Base-by-base conservation (phyloP, 2,113 vertebrate genomes). In the Verasper variegatus region DNA sequence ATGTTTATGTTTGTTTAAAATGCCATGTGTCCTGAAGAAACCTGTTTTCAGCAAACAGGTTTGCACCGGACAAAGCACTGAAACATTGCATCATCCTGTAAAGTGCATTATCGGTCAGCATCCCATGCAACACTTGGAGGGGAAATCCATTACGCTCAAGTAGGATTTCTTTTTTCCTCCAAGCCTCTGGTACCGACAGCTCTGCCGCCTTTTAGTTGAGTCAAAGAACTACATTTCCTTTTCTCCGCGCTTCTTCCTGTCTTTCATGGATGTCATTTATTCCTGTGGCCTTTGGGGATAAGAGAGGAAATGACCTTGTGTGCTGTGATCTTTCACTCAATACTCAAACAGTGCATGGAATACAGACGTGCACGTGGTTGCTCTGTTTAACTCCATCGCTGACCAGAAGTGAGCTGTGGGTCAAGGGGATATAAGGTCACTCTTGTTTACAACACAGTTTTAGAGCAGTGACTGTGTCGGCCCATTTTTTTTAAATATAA, bases 91-190 rank as follows among this genome's bases (percentile, higher is more conserved):
- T 86, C 74, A 69, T 51, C 52, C 27, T 68, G 21, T 17, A 51
- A 87, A 27, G 54, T 77, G 67, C 88, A 78, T 84, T 71, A 66
- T 57, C 56, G 14, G 7, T 60, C 58, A 40, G 8, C 23, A 40
- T 76, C 55, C 64, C 65, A 47, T 31, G 64, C 57, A 74, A 65
- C 45, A 69, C 62, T 72, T n/a, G 23, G 7, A 74, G 35, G 61
- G 51, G 24, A 81, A 61, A 66, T 78, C 83, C 86, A 87, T 88
- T 86, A 80, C 57, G 56, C 60, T 70, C 11, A 73, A 60, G 64
- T 70, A 42, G 27, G 1, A 23, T 56, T 56, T n/a, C 23, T 66
- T 62, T 12, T 42, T 15, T 20, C 57, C 35, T 66, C 24, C 15
- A 11, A 5, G 54, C 72, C 60, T 76, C 52, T 21, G 63, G 73